Evolutionary conservation across 2,797 vertebrate species (phyloP).

Genomic region (Halcyon leucocephala): DNA sequence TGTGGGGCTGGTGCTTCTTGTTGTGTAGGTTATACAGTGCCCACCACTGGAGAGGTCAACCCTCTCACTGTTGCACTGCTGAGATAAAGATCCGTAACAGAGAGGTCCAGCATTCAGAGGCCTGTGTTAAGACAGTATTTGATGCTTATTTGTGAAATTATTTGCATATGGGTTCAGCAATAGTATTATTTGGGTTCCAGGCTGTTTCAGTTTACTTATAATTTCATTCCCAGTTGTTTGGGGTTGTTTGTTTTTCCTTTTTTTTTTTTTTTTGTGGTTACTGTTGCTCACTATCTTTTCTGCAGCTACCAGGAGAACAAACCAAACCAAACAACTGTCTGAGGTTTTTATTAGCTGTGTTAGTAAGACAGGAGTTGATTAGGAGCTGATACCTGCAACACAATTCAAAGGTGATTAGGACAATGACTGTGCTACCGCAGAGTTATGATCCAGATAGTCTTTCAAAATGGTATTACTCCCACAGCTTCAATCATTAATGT

Average conservation of each 20-base stretch:
- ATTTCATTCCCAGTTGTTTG: accelerated
- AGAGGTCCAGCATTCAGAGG: too few relatives aligned
- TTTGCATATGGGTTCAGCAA: not conserved
- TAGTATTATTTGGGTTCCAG: not conserved
- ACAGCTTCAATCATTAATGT: accelerated
- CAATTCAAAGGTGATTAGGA: not conserved
- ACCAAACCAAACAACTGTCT: not conserved
- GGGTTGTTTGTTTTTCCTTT: too few relatives aligned
- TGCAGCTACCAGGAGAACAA: too few relatives aligned
- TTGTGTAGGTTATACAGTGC: accelerated
- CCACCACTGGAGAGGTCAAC: not conserved
- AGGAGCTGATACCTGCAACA: not conserved
- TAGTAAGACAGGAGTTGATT: accelerated
- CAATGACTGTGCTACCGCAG: too few relatives aligned
- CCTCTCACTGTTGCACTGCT: accelerated
- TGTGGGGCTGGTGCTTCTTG: accelerated
- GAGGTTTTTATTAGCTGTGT: not conserved
- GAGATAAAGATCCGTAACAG: accelerated
- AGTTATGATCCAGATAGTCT: accelerated
- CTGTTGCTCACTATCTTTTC: not conserved
- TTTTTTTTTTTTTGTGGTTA: not conserved
- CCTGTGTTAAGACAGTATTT: not conserved
- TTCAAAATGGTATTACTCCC: not conserved
- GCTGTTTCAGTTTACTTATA: not conserved
- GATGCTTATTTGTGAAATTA: not conserved